Base-by-base conservation (phyloP, 2,888 invertebrate species). In the Pandemis cinnamomeana region DNA sequence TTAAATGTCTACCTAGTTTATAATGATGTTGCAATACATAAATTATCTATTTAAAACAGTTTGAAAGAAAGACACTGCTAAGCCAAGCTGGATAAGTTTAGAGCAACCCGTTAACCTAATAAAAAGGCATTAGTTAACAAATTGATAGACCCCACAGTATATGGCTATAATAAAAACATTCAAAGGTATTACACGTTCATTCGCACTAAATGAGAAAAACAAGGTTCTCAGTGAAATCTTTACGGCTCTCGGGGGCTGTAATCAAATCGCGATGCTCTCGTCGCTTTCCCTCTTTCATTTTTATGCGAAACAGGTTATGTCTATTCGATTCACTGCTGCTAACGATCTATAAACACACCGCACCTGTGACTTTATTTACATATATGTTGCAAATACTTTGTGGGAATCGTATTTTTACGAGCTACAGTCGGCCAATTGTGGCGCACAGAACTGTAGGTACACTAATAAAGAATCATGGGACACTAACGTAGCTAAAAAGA, bases 211-310 rank as follows among this genome's bases (percentile, higher is more conserved):
- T 71, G 70, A 71, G 70, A 72, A 72, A 69, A 72, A 70, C 66
- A 72, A 67, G 67, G 48, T 70, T 27, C 62, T 67, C 48, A 67
- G 60, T 70, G 67, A 76, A 71, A 70, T 71, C 72, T 70, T 71
- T 51, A 70, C 48, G 42, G 67, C 60, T 62, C 64, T 67, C 67
- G 41, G 67, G 66, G 72, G 70, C 15, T 42, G 72, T 70, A 72
- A 76, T 76, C 72, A 70, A 69, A 76, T 55, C 55, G 55, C 55
- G 7, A 55, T 72, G 70, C 55, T 44, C 61, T 67, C 58, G 51
- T 36, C 27, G 27, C n/a, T 58, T 66, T 73, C 60, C 44, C 48
- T 13, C 48, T 63, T 61, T 20, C 51, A 48, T 66, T 70, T 73
- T 75, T 64, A 70, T 62, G 55, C 67, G 66, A 42, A 69, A 55